A percentile compares a stretch with the other conserved stretches of the same genome.
Conservation (phyloP, 2,888 invertebrate genomes). For the Netelia melanura region DNA sequence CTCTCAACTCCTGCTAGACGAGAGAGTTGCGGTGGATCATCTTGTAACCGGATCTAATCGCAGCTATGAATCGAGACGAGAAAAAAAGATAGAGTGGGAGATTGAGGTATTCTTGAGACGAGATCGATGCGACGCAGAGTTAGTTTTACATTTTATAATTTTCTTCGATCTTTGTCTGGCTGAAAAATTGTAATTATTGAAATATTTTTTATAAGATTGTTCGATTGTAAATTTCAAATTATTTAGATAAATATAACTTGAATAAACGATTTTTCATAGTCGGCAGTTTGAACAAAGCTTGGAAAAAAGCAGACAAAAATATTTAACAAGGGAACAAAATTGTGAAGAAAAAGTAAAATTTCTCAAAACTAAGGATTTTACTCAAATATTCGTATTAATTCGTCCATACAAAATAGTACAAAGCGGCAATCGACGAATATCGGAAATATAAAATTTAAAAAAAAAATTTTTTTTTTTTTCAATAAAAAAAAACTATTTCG, state of each 20-base stretch:
- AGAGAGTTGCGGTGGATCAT: constrained; percentile 51
- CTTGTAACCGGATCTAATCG: constrained; percentile 69
- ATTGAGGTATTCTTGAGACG: not conserved
- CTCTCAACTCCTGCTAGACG: constrained; percentile 43
- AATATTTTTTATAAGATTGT: too few relatives aligned
- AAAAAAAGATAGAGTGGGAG: constrained; percentile 10
- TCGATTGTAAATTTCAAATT: too few relatives aligned
- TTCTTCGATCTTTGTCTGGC: too few relatives aligned
- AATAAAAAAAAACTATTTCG: not conserved
- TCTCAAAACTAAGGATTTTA: not conserved
- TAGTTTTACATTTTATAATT: not conserved
- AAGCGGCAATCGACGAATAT: not conserved
- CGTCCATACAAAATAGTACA: not conserved
- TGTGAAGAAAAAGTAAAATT: not conserved
- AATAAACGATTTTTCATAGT: too few relatives aligned
- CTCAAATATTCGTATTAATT: not conserved
- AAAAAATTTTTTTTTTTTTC: too few relatives aligned
- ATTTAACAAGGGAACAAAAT: not conserved
- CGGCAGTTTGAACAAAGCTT: too few relatives aligned
- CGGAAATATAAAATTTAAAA: not conserved
- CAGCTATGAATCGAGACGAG: constrained; percentile 38
- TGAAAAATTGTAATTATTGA: too few relatives aligned
- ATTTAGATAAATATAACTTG: too few relatives aligned
- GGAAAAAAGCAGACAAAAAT: too few relatives aligned
- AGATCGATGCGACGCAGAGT: constrained; percentile 33